A percentile compares a stretch with the other conserved stretches of the same genome.
phyloP scores from a whole-genome alignment of 2,113 vertebrate genomes.

The Pomatorhinus ruficollis region DNA sequence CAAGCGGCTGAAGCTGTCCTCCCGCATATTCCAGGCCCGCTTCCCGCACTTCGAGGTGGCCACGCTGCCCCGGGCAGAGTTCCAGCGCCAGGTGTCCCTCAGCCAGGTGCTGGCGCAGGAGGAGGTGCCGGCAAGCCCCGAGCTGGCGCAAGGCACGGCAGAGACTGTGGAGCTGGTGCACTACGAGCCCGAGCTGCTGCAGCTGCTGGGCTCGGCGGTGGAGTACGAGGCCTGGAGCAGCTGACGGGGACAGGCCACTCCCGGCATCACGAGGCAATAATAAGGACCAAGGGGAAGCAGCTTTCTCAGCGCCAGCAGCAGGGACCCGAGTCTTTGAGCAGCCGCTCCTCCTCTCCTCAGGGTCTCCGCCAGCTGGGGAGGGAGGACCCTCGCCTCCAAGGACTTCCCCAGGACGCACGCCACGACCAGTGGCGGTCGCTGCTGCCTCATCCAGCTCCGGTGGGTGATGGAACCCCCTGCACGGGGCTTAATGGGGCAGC shows the following conservation, averaged over 20 bases:
- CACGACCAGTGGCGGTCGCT: not conserved
- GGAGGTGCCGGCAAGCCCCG: slow-evolving; percentile 69
- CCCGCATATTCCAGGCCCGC: slow-evolving; percentile 92
- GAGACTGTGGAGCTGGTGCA: slow-evolving; percentile 91
- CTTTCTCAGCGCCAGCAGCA: slow-evolving; percentile 71
- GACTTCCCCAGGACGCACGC: not conserved
- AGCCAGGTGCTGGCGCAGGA: slow-evolving; percentile 88
- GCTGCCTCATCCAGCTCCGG: not conserved
- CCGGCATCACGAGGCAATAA: slow-evolving; percentile 80
- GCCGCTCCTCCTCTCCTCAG: slow-evolving; percentile 60
- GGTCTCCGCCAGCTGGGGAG: not conserved
- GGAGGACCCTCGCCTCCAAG: not conserved
- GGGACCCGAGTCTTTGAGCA: slow-evolving; percentile 56
- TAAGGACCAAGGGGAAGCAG: slow-evolving; percentile 75
- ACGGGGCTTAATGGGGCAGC: not conserved
- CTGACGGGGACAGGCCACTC: slow-evolving; percentile 65
- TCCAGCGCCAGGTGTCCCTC: slow-evolving; percentile 85
- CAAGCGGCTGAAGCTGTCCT: slow-evolving; percentile 92
- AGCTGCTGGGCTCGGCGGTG: slow-evolving; percentile 88
- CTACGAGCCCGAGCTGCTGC: slow-evolving; percentile 90
- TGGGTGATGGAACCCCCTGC: not conserved
- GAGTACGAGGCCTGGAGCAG: slow-evolving; percentile 79
- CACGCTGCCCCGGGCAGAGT: slow-evolving; percentile 82
- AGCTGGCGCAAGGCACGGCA: slow-evolving; percentile 67
- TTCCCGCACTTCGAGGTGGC: slow-evolving; percentile 94